Percentiles rank a stretch among this genome's conserved stretches.
Evolutionary conservation across 2,888 invertebrate species (phyloP).

Genomic region (Epirrhoe tristata): DNA sequence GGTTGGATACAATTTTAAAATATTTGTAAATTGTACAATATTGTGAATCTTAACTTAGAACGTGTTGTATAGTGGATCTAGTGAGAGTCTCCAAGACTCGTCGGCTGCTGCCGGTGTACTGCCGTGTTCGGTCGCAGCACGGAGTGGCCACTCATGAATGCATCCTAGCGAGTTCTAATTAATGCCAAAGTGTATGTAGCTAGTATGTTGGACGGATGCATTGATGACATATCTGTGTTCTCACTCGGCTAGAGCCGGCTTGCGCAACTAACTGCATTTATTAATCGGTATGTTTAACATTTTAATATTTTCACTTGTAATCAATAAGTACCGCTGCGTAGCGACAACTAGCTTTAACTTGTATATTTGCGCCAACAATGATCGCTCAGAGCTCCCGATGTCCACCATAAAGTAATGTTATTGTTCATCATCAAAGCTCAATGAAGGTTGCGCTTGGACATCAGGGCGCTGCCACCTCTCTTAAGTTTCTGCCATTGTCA

Average conservation of each 20-base stretch:
- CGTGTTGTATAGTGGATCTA: constrained; percentile 30
- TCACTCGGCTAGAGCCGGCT: not conserved
- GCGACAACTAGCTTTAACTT: constrained; percentile 17
- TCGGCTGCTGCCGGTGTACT: too few species aligned
- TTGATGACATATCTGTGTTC: constrained; percentile 25
- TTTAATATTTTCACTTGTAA: constrained; percentile 41
- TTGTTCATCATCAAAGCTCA: not conserved
- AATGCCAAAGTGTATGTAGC: constrained; percentile 19
- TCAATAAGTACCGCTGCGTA: constrained; percentile 20
- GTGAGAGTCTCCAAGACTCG: constrained; percentile 40
- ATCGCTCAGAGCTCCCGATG: constrained; percentile 11
- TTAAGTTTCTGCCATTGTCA: constrained; percentile 33
- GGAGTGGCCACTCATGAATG: constrained; percentile 23
- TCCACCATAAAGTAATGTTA: constrained; percentile 1
- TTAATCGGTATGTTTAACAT: constrained; percentile 36
- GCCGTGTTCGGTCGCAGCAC: not conserved
- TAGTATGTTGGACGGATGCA: constrained; percentile 18
- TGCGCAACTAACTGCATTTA: constrained; percentile 51
- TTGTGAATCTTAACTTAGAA: constrained; percentile 29
- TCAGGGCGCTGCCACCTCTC: constrained; percentile 23
- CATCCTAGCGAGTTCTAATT: constrained; percentile 9
- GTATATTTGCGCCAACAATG: constrained; percentile 12
- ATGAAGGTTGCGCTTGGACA: constrained; percentile 10
- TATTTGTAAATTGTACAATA: constrained; percentile 40
- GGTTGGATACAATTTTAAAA: constrained; percentile 33